phyloP scores from a whole-genome alignment of 2,797 vertebrate genomes.

The Muscicapa comitata region DNA sequence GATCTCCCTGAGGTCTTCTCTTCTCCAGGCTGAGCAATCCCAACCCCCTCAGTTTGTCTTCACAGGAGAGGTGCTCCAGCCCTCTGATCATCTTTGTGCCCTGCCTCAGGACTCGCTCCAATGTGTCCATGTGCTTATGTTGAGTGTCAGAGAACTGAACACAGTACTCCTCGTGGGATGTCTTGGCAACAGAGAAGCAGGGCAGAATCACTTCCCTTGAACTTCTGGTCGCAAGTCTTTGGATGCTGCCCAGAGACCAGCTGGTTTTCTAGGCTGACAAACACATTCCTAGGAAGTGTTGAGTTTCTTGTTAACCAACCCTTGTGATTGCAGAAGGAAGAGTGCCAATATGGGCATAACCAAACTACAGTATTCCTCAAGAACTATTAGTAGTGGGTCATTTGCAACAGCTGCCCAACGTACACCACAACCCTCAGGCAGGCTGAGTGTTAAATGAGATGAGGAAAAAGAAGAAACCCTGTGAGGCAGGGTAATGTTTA shows the following conservation, averaged over 20 bases:
- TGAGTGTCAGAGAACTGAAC: neutral
- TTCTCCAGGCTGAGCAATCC: neutral
- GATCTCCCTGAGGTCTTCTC: neutral
- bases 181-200: neutral
- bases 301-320: neutral
- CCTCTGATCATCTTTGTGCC: neutral
- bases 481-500: neutral
- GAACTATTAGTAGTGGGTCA: too few relatives aligned
- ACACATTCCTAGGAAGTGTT: neutral
- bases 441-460: neutral
- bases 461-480: neutral
- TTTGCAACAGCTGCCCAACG: neutral
- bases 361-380: neutral
- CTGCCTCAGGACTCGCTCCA: accelerated
- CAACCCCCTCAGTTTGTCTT: neutral
- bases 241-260: neutral
- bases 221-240: neutral
- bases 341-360: neutral
- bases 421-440: neutral
- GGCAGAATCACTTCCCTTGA: neutral
- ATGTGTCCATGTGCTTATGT: neutral
- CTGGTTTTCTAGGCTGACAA: neutral
- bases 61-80: neutral
- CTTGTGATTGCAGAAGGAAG: neutral
- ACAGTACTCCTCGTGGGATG: accelerated